Evolutionary conservation across 2,888 invertebrate genomes (phyloP), one percentile per base, ranked within the genome.

Genomic region (Polylopha cassiicola): DNA sequence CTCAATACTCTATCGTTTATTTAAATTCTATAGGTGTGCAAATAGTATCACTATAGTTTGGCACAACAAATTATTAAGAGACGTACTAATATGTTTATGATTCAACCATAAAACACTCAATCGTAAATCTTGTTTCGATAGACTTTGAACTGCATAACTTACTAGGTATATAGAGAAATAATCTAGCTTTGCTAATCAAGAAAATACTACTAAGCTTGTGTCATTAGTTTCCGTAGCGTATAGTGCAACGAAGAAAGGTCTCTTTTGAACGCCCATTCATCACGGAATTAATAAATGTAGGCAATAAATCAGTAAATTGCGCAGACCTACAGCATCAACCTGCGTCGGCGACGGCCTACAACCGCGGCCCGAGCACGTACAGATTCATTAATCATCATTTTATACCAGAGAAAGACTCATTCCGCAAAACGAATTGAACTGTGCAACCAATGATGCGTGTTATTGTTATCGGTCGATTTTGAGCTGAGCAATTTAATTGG

Each of bases 281-380:
- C 44, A 46, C 38, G 28, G 44, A 46, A 47, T 51, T 50, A 48
- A 51, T 51, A 49, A 43, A 43, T 38, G 32, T 28, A 27, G 10
- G 39, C 28, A 22, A 49, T 49, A 47, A 47, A 47, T 49, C 47
- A 43, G 42, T n/a, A 43, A 41, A 50, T 39, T 36, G 47, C 37
- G 36, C 21, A 36, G 44, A 22, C 39, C 24, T 30, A 42, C 42
- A 32, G 32, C 15, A 42, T 28, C 37, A 15, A 17, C 26, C 26
- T 28, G 37, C 42, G 11, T 29, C 41, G 37, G 37, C 31, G 11
- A 14, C 8, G 22, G 18, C 18, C 7, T n/a, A n/a, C n/a, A n/a
- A n/a, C 7, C 18, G 4, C 4, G 18, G 13, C 31, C 21, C 14
- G 18, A 7, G 24, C 34, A 36, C 41, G 41, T 41, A 36, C 29